A percentile compares a stretch with the other conserved stretches of the same genome.
Conservation (phyloP, 2,113 vertebrate species). For the Gallinago paraguaiae region DNA sequence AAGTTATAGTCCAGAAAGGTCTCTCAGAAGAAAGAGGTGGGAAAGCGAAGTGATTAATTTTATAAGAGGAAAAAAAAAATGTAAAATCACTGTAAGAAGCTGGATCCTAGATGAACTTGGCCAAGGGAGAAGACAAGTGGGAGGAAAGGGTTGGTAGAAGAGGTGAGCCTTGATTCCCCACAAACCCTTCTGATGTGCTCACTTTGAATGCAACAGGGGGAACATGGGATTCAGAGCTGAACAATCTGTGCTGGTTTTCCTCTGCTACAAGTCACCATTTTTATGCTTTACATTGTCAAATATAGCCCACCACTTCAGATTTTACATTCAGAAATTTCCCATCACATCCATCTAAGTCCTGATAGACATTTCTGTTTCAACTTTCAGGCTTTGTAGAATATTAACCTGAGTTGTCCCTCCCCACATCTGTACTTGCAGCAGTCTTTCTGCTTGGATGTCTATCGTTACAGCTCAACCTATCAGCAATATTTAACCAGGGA, state of each 20-base stretch:
- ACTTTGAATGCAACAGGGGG: background rate
- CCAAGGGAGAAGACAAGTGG: background rate
- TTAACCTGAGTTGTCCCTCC: background rate
- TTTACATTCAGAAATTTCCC: background rate
- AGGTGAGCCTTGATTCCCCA: background rate
- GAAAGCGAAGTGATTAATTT: background rate
- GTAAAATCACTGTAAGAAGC: background rate
- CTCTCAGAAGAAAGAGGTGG: background rate
- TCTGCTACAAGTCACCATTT: background rate
- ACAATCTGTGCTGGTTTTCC: background rate
- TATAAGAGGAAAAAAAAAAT: background rate
- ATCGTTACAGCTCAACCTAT: background rate
- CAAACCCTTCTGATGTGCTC: background rate
- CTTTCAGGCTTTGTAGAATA: background rate
- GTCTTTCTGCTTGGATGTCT: background rate
- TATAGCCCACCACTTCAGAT: background rate
- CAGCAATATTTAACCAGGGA: background rate
- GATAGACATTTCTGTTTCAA: background rate
- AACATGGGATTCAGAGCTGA: background rate
- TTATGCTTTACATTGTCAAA: background rate
- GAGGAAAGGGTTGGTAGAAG: background rate
- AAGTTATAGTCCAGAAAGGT: background rate
- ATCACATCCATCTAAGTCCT: background rate
- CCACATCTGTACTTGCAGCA: background rate
- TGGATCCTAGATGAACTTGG: background rate